Percentiles rank a stretch among this genome's conserved stretches.
Conservation (phyloP, 2,797 vertebrate species). For the Pangasius mekongensis region DNA sequence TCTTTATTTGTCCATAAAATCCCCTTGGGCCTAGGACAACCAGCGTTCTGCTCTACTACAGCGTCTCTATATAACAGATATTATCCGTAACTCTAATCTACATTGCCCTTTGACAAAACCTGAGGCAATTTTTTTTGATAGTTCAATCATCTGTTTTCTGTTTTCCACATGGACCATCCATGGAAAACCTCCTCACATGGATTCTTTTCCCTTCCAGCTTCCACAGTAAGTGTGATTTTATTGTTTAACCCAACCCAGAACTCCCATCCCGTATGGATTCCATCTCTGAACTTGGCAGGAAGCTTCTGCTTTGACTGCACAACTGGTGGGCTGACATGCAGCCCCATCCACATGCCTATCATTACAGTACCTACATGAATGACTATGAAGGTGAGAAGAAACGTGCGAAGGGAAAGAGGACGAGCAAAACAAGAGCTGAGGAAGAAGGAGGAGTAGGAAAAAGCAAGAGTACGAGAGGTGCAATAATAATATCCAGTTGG, state of each 20-base stretch:
- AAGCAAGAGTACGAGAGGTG: slow-evolving; percentile 52
- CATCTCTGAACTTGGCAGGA: slow-evolving; percentile 47
- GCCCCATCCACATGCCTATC: slow-evolving; percentile 30
- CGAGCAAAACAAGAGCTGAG: background rate
- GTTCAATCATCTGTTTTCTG: slow-evolving; percentile 36
- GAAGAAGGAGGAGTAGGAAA: slow-evolving; percentile 33
- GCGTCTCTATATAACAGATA: background rate
- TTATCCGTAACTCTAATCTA: slow-evolving; percentile 12
- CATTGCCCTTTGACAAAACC: slow-evolving; percentile 26
- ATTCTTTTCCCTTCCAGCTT: slow-evolving; percentile 24
- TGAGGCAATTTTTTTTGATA: background rate
- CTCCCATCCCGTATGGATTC: slow-evolving; percentile 36
- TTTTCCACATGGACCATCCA: slow-evolving; percentile 22
- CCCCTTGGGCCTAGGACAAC: background rate
- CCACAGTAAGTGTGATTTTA: slow-evolving; percentile 54
- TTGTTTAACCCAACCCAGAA: slow-evolving; percentile 42
- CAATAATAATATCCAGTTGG: slow-evolving; percentile 63
- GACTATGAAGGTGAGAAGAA: background rate
- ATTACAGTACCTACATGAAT: slow-evolving; percentile 10
- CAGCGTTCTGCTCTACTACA: background rate
- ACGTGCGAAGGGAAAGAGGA: background rate
- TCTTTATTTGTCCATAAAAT: background rate
- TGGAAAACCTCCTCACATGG: slow-evolving; percentile 21
- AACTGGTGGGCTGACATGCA: slow-evolving; percentile 28
- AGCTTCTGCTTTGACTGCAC: slow-evolving; percentile 41